Evolutionary conservation across 2,797 vertebrate genomes (phyloP).

Genomic region (Delichon dasypus): DNA sequence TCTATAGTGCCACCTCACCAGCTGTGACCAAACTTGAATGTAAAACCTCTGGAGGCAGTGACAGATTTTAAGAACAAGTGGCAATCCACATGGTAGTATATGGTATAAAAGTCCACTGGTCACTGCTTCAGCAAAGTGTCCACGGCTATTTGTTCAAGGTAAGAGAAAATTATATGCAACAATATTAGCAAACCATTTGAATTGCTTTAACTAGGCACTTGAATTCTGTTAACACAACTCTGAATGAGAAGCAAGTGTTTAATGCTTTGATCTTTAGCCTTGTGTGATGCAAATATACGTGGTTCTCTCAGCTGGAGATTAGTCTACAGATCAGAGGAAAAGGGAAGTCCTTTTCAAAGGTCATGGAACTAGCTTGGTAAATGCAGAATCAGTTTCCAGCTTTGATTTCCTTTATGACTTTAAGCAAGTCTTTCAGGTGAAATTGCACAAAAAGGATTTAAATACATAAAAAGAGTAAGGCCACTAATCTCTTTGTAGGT

Average conservation of each 20-base stretch:
- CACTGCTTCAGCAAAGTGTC: background rate
- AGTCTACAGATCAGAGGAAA: background rate
- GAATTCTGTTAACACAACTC: background rate
- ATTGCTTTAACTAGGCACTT: background rate
- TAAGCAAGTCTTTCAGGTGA: background rate
- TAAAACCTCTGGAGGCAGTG: background rate
- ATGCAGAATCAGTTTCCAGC: background rate
- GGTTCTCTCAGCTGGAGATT: background rate
- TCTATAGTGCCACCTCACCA: background rate
- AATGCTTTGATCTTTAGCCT: slow-evolving; percentile 19
- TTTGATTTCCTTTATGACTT: slow-evolving; percentile 26
- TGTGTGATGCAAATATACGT: background rate
- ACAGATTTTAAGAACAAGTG: background rate
- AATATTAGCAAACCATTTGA: background rate
- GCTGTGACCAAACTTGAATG: background rate
- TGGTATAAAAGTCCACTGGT: background rate
- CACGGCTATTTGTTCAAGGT: background rate
- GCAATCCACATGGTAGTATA: background rate
- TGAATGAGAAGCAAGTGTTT: background rate
- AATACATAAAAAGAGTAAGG: background rate
- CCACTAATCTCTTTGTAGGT: background rate
- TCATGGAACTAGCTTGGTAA: background rate
- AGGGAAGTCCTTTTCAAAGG: background rate
- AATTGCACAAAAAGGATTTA: background rate
- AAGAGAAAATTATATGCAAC: background rate